A percentile compares a stretch with the other conserved stretches of the same genome.
Evolutionary conservation across 2,888 invertebrate species (phyloP).

Genomic region (Eudemis profundana): DNA sequence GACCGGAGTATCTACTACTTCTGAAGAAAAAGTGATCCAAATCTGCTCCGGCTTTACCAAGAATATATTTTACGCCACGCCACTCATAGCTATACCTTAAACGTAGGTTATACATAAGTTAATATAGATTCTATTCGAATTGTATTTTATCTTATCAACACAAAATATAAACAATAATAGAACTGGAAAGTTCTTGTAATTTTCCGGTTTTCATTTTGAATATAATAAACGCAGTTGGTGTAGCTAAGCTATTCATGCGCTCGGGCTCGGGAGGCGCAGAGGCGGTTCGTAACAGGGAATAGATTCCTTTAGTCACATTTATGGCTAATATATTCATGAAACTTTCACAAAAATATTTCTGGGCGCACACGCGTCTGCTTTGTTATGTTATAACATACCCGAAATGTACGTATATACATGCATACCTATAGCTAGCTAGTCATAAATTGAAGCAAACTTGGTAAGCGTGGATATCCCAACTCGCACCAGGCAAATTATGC

Average conservation of each 20-base stretch:
- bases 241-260: slow-evolving; percentile 55
- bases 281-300: slow-evolving; percentile 69
- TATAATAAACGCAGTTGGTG: slow-evolving; percentile 42
- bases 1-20: no score
- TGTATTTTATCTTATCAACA: background rate
- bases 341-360: slow-evolving; percentile 81
- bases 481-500: no score
- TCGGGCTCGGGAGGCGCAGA: slow-evolving; percentile 53
- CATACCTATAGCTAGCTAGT: slow-evolving; percentile 49
- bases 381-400: slow-evolving; percentile 66
- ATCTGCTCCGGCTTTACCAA: no score
- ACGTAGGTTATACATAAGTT: background rate
- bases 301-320: slow-evolving; percentile 83
- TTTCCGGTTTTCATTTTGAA: slow-evolving; percentile 41
- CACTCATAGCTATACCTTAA: background rate
- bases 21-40: no score
- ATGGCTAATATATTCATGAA: slow-evolving; percentile 86
- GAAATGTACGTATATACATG: slow-evolving; percentile 56
- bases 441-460: slow-evolving; percentile 58
- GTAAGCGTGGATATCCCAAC: slow-evolving; percentile 23
- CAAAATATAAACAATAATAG: slow-evolving; percentile 11
- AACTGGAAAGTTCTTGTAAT: slow-evolving; percentile 30
- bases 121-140: background rate
- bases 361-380: slow-evolving; percentile 70
- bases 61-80: no score